These are phyloP conservation scores for Mandrillus leucophaeus DNA, from an alignment of 2,113 vertebrate genomes.

Conservation along the genomic window DNA sequence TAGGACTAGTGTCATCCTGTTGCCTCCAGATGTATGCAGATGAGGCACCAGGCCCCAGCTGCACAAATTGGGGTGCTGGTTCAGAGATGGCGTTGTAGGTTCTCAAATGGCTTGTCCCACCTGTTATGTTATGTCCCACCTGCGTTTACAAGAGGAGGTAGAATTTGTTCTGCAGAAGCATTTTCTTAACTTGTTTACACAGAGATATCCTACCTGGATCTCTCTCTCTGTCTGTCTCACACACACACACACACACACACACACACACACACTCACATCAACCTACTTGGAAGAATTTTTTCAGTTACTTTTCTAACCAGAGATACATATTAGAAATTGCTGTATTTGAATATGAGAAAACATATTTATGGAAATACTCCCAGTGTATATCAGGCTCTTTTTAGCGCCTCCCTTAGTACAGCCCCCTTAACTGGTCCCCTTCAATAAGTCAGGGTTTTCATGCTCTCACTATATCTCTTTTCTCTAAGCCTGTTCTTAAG, in stretches of 20 bases:
- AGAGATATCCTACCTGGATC: background rate
- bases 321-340: background rate
- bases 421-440: background rate
- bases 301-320: constrained; percentile 24
- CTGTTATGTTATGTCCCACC: background rate
- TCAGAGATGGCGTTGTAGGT: background rate
- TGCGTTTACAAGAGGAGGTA: background rate
- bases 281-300: background rate
- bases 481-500: background rate
- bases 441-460: background rate
- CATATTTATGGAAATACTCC: background rate
- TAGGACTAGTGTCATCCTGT: background rate
- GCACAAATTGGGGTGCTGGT: background rate
- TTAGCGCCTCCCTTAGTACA: background rate
- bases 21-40: background rate
- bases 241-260: no score
- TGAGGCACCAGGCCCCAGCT: background rate
- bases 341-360: background rate
- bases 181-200: background rate
- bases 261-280: background rate
- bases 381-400: background rate
- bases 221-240: background rate
- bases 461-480: background rate
- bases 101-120: background rate
- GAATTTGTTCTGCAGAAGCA: background rate